Evolutionary conservation across 2,888 invertebrate genomes (phyloP), one percentile per base, ranked within the genome.

Genomic region (Ennomos fuscantarius): DNA sequence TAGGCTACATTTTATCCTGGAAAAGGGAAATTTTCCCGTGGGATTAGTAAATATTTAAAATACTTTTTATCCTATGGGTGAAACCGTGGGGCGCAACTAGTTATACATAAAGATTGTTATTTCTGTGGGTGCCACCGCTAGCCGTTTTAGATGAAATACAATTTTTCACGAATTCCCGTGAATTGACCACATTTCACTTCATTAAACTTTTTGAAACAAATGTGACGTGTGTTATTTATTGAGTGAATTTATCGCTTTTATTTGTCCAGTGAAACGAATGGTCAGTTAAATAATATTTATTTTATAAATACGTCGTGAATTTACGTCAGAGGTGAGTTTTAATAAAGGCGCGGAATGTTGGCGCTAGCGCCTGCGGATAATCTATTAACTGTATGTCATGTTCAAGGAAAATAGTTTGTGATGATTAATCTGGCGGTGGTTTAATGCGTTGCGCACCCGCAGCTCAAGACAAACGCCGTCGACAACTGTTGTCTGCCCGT

Each of bases 401-500:
- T 69, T 64, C 66, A 72, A 76, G 77, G 80, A 82, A 84, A 86
- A 84, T 81, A 79, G 80, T 81, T 68, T 63, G 63, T 70, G 73
- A 72, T 81, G 76, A 83, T 87, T 83, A 85, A 88, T 87, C 81
- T 81, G 74, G 66, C 24, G 55, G 70, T 70, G 73, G 74, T 77
- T 45, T 44, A 44, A 43, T 51, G 36, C 12, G 42, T 35, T 34
- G 82, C 81, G 84, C 76, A 71, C 74, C 74, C 80, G 79, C 81
- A 72, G 60, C 68, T 57, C 74, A 76, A 84, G 81, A 85, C 86
- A 82, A 87, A 86, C 86, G 82, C 79, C 81, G 84, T 68, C 77
- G 84, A 86, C 91, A 89, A 89, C 89, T 90, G 91, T 87, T 89
- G 91, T 90, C 90, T 89, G 82, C 83, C 79, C 78, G 87, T 88